Conservation (phyloP, 2,797 vertebrate genomes). For the Crossoptilon crossoptilon region DNA sequence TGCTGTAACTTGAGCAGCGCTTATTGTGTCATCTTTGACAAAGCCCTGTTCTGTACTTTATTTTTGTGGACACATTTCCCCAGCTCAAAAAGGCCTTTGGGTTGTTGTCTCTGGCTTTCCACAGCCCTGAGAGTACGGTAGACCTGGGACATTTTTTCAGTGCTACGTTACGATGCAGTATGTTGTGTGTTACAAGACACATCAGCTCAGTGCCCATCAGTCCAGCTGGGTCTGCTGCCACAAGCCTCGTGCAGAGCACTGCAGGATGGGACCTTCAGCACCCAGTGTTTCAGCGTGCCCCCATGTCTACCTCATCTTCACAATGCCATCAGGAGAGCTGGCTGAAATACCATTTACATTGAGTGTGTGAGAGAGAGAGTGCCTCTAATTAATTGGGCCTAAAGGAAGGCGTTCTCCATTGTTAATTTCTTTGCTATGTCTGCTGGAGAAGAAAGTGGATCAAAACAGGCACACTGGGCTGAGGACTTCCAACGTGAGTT, state of each 20-base stretch:
- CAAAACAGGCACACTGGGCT: not conserved
- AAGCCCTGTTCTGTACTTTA: not conserved
- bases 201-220: too few relatives aligned
- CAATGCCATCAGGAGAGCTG: not conserved
- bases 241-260: not conserved
- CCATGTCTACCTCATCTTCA: not conserved
- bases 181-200: not conserved
- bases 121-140: not conserved
- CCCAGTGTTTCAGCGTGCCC: not conserved
- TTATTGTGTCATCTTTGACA: not conserved
- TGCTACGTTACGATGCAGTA: not conserved
- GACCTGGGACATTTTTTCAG: not conserved
- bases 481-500: not conserved
- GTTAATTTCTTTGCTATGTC: not conserved
- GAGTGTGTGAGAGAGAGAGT: not conserved
- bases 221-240: not conserved
- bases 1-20: accelerated
- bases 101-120: not conserved
- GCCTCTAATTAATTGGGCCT: not conserved
- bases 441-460: not conserved
- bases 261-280: not conserved
- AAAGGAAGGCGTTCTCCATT: not conserved
- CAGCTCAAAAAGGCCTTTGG: not conserved
- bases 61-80: not conserved
- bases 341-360: not conserved